Base-by-base conservation (phyloP, 2,797 vertebrate genomes). In the Cottoperca gobio region DNA sequence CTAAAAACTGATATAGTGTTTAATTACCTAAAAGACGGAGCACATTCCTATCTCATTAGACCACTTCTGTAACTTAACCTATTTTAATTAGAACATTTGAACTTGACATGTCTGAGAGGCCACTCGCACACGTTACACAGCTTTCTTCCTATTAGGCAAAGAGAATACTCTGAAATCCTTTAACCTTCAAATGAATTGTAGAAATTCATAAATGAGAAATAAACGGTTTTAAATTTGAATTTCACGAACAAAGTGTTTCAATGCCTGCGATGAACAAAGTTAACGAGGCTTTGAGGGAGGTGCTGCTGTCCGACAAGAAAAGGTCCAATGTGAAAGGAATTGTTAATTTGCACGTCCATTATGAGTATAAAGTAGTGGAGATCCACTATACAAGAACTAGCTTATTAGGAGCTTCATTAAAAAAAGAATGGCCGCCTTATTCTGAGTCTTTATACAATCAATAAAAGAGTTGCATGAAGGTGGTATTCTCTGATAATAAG, bases 301-400 rank as follows among this genome's bases (percentile, higher is more conserved):
- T 61, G 4, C 16, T 23, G 0, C n/a, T n/a, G 0, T 45, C 62
- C 5, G 5, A 64, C 21, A n/a, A 45, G 23, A 54, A 63, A 60
- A 73, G 21, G 53, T 33, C 14, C 19, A 58, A 73, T 55, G 39
- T 35, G 58, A 49, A 65, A 72, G 63, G 75, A 35, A 81, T 16
- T 21, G 61, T 54, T 78, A 70, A 80, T 80, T 77, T 67, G 46
- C 61, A 75, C 53, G 37, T 85, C n/a, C n/a, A 68, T 76, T 69
- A 73, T 50, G 43, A 59, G 10, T 42, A 17, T 78, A 46, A 54
- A 42, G 26, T 35, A 14, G 43, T 42, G 37, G 59, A 67, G 0
- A 5, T 31, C 54, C n/a, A n/a, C n/a, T n/a, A n/a, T 17, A 59
- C 42, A 78, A 53, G 63, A 14, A 37, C 11, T 52, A 13, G 35